phyloP scores from a whole-genome alignment of 2,888 invertebrate species.

The Callinectes sapidus region DNA sequence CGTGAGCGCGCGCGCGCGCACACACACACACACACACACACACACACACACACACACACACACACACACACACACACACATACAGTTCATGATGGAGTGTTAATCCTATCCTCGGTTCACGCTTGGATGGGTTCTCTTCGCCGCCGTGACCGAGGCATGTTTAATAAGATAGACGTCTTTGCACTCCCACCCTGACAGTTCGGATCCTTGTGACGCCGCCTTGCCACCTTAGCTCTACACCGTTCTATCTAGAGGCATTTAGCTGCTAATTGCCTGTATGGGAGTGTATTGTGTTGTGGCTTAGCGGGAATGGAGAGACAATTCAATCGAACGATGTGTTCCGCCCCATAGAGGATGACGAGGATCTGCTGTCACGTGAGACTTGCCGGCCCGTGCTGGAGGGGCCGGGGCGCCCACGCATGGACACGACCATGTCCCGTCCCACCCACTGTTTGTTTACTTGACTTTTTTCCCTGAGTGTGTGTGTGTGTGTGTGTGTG shows the following conservation, averaged over 20 bases:
- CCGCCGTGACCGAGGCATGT: background rate
- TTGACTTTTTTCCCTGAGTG: background rate
- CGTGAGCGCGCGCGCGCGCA: background rate
- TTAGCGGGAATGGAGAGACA: background rate
- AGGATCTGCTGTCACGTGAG: background rate
- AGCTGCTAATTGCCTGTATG: background rate
- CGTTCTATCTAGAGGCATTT: background rate
- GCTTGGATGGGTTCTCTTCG: background rate
- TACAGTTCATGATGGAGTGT: background rate
- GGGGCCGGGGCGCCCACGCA: background rate
- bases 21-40: background rate
- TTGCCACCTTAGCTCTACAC: background rate
- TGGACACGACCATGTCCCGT: no score
- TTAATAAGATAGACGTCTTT: background rate
- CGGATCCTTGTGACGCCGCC: background rate
- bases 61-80: background rate
- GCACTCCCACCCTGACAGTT: slow-evolving; percentile 29
- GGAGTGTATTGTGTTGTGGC: background rate
- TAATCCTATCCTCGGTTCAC: background rate
- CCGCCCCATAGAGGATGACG: background rate
- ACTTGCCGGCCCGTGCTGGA: background rate
- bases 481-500: background rate
- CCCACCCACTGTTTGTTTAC: background rate
- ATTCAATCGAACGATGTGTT: background rate
- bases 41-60: slow-evolving; percentile 19